Base-by-base conservation (phyloP, 2,797 vertebrate species). In the Clangula hyemalis region DNA sequence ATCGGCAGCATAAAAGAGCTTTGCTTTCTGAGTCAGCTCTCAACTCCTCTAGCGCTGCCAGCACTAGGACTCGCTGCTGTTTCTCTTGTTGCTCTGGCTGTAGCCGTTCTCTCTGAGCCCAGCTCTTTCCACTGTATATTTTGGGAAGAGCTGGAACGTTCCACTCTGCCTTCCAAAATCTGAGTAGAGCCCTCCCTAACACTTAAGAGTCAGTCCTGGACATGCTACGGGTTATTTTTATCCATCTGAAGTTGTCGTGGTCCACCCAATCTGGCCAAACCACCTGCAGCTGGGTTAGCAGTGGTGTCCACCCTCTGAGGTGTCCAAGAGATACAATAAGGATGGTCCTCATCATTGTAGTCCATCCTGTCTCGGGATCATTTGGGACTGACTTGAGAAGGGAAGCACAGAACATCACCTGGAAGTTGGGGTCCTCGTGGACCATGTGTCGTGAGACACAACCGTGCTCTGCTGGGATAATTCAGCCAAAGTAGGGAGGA, bases 61-160 rank as follows among this genome's bases (percentile, higher is more conserved):
- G 85, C 39, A 22, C 53, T 25, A 27, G 80, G 16, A 38, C 70
- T 68, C 2, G 1, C 64, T 68, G 58, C 91, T 88, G 41, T 32
- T 94, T 68, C 87, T 93, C 76, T 70, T 70, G 17, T 88, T 96
- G 56, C 43, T 66, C 91, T 93, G 95, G 92, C 92, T 89, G 2
- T 45, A 45, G 81, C 57, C 4, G 22, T 8, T 51, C 73, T 32
- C 27, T 78, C 56, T 81, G 47, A 96, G 70, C 90, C 73, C 65
- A 85, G 21, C 36, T 84, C n/a, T 95, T 97, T 97, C 95, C 95
- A 94, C 93, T 90, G 85, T 94, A 3, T 95, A 93, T 94, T 95
- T 96, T 95, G 92, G 70, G 93, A 96, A 88, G 85, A 76, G 39
- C 56, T 82, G 85, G 70, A 96, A 96, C 21, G 1, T 96, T 96